A percentile compares a stretch with the other conserved stretches of the same genome.
Evolutionary conservation across 2,797 vertebrate species (phyloP).

Genomic region (Hafferia zeledoni): DNA sequence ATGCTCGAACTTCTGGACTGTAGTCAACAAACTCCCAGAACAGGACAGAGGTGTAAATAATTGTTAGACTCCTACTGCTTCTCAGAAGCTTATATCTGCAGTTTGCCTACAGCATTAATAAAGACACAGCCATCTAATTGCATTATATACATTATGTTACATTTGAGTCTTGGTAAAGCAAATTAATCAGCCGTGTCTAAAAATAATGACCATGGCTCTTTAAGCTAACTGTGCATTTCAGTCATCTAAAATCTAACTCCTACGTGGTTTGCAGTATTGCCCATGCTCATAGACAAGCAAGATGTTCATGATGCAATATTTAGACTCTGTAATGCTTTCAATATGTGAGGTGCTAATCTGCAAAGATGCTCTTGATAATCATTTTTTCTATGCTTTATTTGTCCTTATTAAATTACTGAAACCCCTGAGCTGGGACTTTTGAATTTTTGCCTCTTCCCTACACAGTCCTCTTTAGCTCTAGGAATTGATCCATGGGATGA

Average conservation of each 20-base stretch:
- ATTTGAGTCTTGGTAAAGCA: slow-evolving; percentile 8
- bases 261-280: not conserved
- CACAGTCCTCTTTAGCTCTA: not conserved
- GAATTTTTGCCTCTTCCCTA: not conserved
- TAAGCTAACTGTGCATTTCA: slow-evolving; percentile 20
- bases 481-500: not conserved
- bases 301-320: slow-evolving; percentile 18
- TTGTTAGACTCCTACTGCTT: not conserved
- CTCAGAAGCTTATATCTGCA: not conserved
- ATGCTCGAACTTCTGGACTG: not conserved
- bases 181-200: slow-evolving; percentile 38
- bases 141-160: slow-evolving; percentile 58
- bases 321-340: slow-evolving; percentile 7
- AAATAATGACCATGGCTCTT: slow-evolving; percentile 38
- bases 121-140: slow-evolving; percentile 45
- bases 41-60: not conserved
- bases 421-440: not conserved
- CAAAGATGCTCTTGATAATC: slow-evolving; percentile 27
- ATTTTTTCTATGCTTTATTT: slow-evolving; percentile 41
- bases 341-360: slow-evolving; percentile 29
- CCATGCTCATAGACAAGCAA: slow-evolving; percentile 22
- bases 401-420: slow-evolving; percentile 45
- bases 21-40: not conserved
- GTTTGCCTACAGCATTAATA: slow-evolving; percentile 31
- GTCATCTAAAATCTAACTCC: slow-evolving; percentile 6